Evolutionary conservation across 1,140 invertebrate species (phyloP), one percentile per base, ranked within the genome.

Genomic region (Aphelenchoides avenae): DNA sequence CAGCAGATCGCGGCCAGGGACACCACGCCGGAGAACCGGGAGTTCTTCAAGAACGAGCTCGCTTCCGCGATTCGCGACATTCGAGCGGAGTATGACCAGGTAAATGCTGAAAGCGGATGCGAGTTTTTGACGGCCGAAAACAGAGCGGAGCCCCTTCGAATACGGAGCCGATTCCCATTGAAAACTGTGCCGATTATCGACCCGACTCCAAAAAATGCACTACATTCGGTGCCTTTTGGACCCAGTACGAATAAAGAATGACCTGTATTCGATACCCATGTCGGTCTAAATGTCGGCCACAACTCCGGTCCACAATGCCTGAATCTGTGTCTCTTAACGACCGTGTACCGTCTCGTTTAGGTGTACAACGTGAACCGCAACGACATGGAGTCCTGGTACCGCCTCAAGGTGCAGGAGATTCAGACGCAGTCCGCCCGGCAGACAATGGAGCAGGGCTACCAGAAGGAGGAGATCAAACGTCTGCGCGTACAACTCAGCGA

Each of bases 51-150:
- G 70, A 80, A 79, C 58, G 81, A 82, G 57, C 62, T 82, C 41
- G 73, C 80, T 26, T 72, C 77, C 42, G 81, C 80, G 20, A 81
- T 82, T 54, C 61, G 79, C 30, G 81, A 82, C 56, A 81, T 82
- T 53, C 79, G 81, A 54, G 69, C 71, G 31, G 81, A 82, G 59
- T 82, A 82, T 60, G 81, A 82, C 27, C 7, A 37, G 37, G 42
- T 44, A 44, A 48, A 31, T 7, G 26, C n/a, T n/a, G n/a, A n/a
- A n/a, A n/a, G n/a, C n/a, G n/a, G n/a, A n/a, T n/a, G n/a, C n/a
- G n/a, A n/a, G n/a, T n/a, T n/a, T 26, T 22, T 1, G 1, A 2
- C 9, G 13, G 6, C 18, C 20, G 1, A 0, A 3, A 29, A 31
- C 76, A 78, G 52, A 76, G n/a, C n/a, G n/a, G n/a, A n/a, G n/a